Evolutionary conservation across 2,888 invertebrate genomes (phyloP).

Genomic region (Eubasilissa splendida): DNA sequence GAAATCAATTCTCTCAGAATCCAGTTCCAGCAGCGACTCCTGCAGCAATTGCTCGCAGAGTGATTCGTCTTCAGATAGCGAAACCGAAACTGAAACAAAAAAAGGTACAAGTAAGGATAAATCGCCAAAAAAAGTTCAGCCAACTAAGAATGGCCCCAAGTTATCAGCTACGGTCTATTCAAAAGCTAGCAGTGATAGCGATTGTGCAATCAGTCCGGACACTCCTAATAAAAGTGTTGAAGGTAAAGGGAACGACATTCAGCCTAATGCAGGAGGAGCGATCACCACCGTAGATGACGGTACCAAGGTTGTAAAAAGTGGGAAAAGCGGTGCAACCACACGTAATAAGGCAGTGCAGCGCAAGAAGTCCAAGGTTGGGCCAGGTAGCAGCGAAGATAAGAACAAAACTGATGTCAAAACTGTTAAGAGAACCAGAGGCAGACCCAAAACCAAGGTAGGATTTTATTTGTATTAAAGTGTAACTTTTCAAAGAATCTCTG

Average conservation of each 20-base stretch:
- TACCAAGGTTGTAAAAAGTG: slow-evolving; percentile 56
- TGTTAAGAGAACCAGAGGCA: slow-evolving; percentile 66
- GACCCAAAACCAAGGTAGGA: slow-evolving; percentile 69
- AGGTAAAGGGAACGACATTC: slow-evolving; percentile 56
- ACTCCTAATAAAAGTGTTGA: slow-evolving; percentile 59
- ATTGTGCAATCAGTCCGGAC: slow-evolving; percentile 61
- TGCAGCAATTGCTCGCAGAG: slow-evolving; percentile 62
- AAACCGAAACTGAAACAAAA: slow-evolving; percentile 23
- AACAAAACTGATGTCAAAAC: slow-evolving; percentile 61
- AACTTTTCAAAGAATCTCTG: too few relatives aligned
- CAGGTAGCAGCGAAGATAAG: slow-evolving; percentile 58
- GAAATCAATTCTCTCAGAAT: slow-evolving; percentile 63
- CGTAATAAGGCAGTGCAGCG: slow-evolving; percentile 57
- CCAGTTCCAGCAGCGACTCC: slow-evolving; percentile 70
- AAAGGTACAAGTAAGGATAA: slow-evolving; percentile 21
- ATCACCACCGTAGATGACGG: slow-evolving; percentile 65
- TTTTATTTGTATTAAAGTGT: slow-evolving; percentile 3
- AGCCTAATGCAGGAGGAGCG: slow-evolving; percentile 58
- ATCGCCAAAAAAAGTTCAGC: slow-evolving; percentile 22
- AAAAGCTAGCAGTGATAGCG: slow-evolving; percentile 65
- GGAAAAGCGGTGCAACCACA: slow-evolving; percentile 58
- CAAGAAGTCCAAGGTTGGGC: slow-evolving; percentile 55
- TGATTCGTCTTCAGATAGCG: slow-evolving; percentile 63
- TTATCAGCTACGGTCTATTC: slow-evolving; percentile 64
- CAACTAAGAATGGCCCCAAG: slow-evolving; percentile 66